Base-by-base conservation (phyloP, 2,797 vertebrate genomes). In the Ctenopoma multispine region DNA sequence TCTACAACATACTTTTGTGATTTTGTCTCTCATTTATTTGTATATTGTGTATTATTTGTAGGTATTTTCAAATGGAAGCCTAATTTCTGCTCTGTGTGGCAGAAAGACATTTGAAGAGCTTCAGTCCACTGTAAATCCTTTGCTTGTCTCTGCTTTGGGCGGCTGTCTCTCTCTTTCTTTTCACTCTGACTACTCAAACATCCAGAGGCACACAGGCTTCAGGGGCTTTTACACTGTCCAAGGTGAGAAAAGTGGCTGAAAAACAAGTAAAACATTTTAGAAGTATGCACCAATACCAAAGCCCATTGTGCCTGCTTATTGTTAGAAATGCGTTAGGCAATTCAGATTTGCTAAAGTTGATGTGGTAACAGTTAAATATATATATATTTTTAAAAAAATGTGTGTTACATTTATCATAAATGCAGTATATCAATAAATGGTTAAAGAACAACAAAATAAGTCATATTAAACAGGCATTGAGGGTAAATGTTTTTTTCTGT, bases 131-230 rank as follows among this genome's bases (percentile, higher is more conserved):
- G 82, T 94, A 20, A 94, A 94, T 50, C 93, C 96, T 57, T 82
- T 61, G 2, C 95, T 97, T 23, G 77, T 90, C 63, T 84, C 81
- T 1, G 20, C 91, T 18, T 67, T 92, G 0, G 91, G 93, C 5
- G 95, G 95, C 43, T 95, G 89, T 55, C 88, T 98, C 61, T 92
- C 81, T 12, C 12, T 99, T 20, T 69, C 2, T 13, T 98, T 99
- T 76, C 85, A 88, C 18, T 94, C 96, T 0, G 97, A 99, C 86
- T 98, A 93, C 89, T 98, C 97, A 68, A 98, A 98, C 38, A 92
- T 91, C 48, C 85, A 93, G 64, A 95, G 88, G 55, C 95, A 96
- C 86, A 95, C 94, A 0, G 97, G 97, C 24, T 99, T 98, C 85
- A 93, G 93, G 51, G 96, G 94, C 1, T 96, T 97, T 83, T 99